Base-by-base conservation (phyloP, 2,113 vertebrate genomes). In the Anhinga rufa region DNA sequence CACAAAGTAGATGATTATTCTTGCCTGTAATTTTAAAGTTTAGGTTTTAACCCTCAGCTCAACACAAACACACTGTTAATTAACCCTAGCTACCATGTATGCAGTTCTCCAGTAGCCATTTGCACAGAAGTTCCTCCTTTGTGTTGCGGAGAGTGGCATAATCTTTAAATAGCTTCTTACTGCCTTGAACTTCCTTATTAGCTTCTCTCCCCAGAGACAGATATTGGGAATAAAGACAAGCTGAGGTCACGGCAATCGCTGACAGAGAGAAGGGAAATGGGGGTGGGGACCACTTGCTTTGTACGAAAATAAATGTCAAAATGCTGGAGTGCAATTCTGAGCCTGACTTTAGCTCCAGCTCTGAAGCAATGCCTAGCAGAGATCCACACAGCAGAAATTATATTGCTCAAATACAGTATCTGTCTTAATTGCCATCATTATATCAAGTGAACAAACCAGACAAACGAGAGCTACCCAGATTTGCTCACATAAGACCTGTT, bases 91-190 rank as follows among this genome's bases (percentile, higher is more conserved):
- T 82, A 51, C 90, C 34, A 88, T 9, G 18, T 17, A 49, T 38
- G 81, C 83, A 91, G 60, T 34, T 92, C 93, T 86, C 91, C 82
- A 87, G 66, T 12, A 54, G 58, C 51, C 44, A 94, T 51, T 26
- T 84, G 86, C 94, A 62, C 90, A 88, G 68, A 74, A 84, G 86
- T 89, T 96, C 76, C 57, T 97, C 90, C 78, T 78, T 58, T 16
- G 31, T 5, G 51, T 29, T 46, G 68, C 64, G 81, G 60, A 91
- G 88, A 93, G 86, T 25, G 51, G 64, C 36, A 78, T 46, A 64
- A 93, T 93, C 96, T 95, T 92, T 94, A 96, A 97, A 96, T 92
- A 95, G 96, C 85, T 89, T 54, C 70, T 82, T 28, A 60, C 70
- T 84, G 91, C 91, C 90, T 77, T 58, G 28, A 95, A 92, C 83